A percentile compares a stretch with the other conserved stretches of the same genome.
phyloP scores from a whole-genome alignment of 1,140 invertebrate genomes.

The Spodoptera litura region DNA sequence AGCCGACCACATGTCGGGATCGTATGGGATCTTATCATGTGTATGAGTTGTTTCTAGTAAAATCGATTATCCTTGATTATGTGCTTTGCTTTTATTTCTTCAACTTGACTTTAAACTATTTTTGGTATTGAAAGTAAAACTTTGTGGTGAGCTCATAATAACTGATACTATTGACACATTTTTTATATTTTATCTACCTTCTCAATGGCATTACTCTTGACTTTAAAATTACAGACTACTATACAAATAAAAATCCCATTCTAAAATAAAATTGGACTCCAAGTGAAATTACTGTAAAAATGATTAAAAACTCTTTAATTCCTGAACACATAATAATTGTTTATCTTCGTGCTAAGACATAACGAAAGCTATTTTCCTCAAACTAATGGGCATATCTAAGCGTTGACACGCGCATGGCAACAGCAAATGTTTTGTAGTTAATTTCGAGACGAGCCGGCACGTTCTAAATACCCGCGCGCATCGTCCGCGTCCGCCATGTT shows the following conservation, averaged over 20 bases:
- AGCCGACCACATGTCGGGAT: conserved; percentile 8
- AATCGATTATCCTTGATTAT: conserved; percentile 8
- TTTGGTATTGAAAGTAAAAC: no score
- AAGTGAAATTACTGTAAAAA: no score
- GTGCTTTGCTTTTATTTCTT: no score
- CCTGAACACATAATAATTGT: neutral
- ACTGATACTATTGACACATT: no score
- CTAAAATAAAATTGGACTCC: no score
- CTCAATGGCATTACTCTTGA: no score
- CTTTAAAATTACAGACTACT: no score
- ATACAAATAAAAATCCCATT: no score
- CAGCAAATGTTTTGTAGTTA: conserved; percentile 31
- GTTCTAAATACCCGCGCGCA: conserved; percentile 40
- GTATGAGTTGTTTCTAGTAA: conserved; percentile 4
- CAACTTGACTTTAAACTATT: no score
- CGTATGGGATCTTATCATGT: conserved; percentile 14
- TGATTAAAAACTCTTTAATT: no score
- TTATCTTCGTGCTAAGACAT: neutral
- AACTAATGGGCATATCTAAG: conserved; percentile 38
- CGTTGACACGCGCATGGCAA: conserved; percentile 42
- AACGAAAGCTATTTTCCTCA: neutral
- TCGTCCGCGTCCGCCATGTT: conserved; percentile 30
- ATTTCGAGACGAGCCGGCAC: conserved; percentile 24
- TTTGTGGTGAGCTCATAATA: no score
- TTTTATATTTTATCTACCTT: no score